phyloP scores from a whole-genome alignment of 2,888 invertebrate genomes.

The Podabrus alpinus region DNA sequence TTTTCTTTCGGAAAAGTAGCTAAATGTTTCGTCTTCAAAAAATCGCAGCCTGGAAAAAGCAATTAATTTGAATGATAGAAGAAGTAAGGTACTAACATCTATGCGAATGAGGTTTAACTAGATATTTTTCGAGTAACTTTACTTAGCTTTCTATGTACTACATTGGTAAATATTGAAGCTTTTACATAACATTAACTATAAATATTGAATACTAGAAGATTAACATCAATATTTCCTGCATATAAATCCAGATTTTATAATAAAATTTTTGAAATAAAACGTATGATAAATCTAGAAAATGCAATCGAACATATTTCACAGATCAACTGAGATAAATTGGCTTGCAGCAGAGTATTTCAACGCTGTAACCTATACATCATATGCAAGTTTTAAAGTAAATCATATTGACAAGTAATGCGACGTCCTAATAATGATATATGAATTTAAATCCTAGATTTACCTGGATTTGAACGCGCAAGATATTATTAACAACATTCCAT shows the following conservation, averaged over 20 bases:
- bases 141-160: too few species aligned
- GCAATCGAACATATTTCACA: conserved; percentile 22
- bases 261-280: background rate
- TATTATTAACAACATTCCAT: background rate
- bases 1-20: too few species aligned
- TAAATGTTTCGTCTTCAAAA: too few species aligned
- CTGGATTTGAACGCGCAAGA: background rate
- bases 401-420: conserved; percentile 36
- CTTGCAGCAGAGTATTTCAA: conserved; percentile 14
- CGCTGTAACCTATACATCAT: conserved; percentile 23
- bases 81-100: too few species aligned
- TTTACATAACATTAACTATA: background rate
- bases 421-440: conserved; percentile 35
- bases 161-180: background rate
- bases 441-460: conserved; percentile 9
- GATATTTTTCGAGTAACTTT: background rate
- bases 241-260: background rate
- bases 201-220: background rate
- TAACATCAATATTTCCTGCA: background rate
- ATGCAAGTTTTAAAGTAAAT: conserved; percentile 37
- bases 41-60: too few species aligned
- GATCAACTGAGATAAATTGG: conserved; percentile 24
- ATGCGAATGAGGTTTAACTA: background rate
- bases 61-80: too few species aligned
- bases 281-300: conserved; percentile 13